These are phyloP conservation scores for Sitodiplosis mosellana DNA, from an alignment of 1,140 invertebrate species.

Conservation along the genomic window DNA sequence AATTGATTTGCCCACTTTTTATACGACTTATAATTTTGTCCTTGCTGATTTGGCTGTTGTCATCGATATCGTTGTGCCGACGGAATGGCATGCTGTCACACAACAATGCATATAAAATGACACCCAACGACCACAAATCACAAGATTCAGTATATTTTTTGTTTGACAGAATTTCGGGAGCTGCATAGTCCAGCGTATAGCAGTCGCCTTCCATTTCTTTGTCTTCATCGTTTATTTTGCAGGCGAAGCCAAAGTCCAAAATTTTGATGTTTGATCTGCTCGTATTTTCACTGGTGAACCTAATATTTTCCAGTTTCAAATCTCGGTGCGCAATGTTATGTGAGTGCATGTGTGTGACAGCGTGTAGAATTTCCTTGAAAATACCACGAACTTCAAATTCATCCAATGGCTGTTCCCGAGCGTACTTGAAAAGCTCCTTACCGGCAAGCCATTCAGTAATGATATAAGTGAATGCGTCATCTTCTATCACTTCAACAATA, in stretches of 20 bases:
- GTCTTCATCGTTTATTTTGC: constrained; percentile 32
- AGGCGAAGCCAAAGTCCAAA: constrained; percentile 85
- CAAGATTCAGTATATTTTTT: constrained; percentile 67
- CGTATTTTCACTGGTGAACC: constrained; percentile 42
- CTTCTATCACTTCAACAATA: constrained; percentile 62
- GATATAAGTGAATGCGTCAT: constrained; percentile 66
- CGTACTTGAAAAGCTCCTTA: constrained; percentile 64
- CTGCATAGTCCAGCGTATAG: constrained; percentile 76
- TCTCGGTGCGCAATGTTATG: constrained; percentile 71
- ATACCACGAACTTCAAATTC: constrained; percentile 56
- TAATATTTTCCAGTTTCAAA: constrained; percentile 75
- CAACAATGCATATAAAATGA: constrained; percentile 74
- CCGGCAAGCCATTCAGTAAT: constrained; percentile 72
- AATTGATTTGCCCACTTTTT: constrained; percentile 47
- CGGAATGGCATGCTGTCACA: constrained; percentile 65
- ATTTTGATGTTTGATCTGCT: constrained; percentile 49
- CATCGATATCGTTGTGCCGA: constrained; percentile 41
- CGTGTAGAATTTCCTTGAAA: constrained; percentile 58
- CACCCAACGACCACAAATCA: constrained; percentile 79
- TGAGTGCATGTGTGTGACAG: constrained; percentile 61
- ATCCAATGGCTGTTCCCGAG: constrained; percentile 37
- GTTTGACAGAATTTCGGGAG: constrained; percentile 59
- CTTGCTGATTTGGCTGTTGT: neutral
- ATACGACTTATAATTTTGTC: constrained; percentile 48
- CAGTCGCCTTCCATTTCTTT: constrained; percentile 61